Base-by-base conservation (phyloP, 2,113 vertebrate genomes). In the Limanda limanda region DNA sequence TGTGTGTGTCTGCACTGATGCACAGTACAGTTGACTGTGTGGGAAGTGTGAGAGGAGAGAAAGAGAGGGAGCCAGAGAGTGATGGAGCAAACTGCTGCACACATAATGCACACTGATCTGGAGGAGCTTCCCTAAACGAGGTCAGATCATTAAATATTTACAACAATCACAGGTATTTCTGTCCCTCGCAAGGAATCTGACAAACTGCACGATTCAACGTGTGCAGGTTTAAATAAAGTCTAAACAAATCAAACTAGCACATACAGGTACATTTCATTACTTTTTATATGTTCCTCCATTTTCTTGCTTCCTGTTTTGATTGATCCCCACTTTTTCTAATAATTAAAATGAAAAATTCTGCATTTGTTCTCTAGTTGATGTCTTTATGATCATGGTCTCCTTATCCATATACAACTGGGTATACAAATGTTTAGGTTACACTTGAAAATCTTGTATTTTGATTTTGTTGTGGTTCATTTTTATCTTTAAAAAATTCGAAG, bases 111-210 rank as follows among this genome's bases (percentile, higher is more conserved):
- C 20, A 40, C 24, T 25, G n/a, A 78, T 35, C 12, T 58, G 55
- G 13, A 35, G 2, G 52, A 17, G 62, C 68, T 61, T 64, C 23
- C 23, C 11, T 25, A 25, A 63, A 83, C 51, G 12, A 73, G 73
- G 55, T 47, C 37, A 70, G n/a, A 31, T 52, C 47, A 21, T 80
- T 1, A 85, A 82, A 70, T 79, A 83, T 85, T 74, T 76, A 66
- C 2, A 62, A 59, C 37, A 42, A 78, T 20, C 5, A 48, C 13
- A 24, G 27, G 74, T 37, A 68, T 82, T 74, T 80, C 47, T 58
- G 59, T 67, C 24, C 68, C 13, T 35, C 24, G 10, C 31, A 45
- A 13, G 52, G 48, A 42, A 24, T 72, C 20, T 69, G 21, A 25
- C 42, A 1, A 9, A 23, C 27, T 66, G 13, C 60, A 1, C 23